These are phyloP conservation scores for Oscheius sp. DNA, from an alignment of 2,888 invertebrate genomes.

Conservation along the genomic window DNA sequence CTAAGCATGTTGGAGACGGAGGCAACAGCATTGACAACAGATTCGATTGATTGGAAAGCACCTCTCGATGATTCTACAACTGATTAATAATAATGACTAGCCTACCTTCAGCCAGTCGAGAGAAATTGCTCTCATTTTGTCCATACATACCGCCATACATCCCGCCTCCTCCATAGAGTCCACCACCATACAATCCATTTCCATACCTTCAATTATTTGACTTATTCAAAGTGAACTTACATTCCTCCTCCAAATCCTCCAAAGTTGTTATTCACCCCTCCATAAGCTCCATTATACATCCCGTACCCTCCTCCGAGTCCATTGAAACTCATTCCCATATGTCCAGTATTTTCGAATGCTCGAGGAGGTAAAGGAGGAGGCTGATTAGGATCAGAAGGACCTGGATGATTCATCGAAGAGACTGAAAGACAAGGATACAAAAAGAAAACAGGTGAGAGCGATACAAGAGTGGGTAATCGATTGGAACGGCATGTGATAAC, in stretches of 20 bases:
- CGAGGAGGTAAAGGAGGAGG: constrained; percentile 32
- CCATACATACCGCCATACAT: constrained; percentile 42
- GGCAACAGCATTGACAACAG: constrained; percentile 85
- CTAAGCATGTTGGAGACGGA: constrained; percentile 96
- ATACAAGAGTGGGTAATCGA: constrained; percentile 9
- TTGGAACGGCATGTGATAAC: constrained; percentile 15
- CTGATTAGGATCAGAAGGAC: constrained; percentile 13
- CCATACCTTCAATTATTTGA: neutral
- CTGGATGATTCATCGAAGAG: constrained; percentile 15
- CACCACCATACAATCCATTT: constrained; percentile 16
- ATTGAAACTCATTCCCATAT: neutral
- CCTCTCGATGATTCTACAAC: constrained; percentile 82
- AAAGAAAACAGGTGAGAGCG: too few relatives aligned
- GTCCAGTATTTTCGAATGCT: constrained; percentile 6
- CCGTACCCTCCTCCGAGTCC: neutral
- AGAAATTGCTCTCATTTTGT: constrained; percentile 51
- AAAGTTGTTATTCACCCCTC: neutral
- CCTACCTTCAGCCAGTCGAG: constrained; percentile 61
- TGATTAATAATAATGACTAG: neutral
- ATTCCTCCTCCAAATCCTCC: constrained; percentile 4
- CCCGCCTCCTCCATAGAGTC: constrained; percentile 25
- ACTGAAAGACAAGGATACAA: neutral
- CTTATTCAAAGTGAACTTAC: neutral
- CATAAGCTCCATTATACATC: neutral
- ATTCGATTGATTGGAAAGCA: constrained; percentile 93